Evolutionary conservation across 1,140 invertebrate species (phyloP).

Genomic region (Drosophila lacertosa): DNA sequence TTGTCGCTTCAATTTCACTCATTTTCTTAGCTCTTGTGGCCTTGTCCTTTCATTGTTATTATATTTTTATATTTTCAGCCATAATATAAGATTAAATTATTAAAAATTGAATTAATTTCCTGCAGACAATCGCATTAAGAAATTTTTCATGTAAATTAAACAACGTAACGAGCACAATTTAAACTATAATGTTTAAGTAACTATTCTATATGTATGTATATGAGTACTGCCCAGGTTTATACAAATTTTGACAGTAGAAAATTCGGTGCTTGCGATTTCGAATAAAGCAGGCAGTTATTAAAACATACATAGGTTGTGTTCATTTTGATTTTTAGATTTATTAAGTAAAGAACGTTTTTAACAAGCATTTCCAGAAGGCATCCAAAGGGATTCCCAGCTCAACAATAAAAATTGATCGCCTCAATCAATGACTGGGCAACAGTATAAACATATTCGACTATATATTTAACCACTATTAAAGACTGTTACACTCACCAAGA

Average conservation of each 20-base stretch:
- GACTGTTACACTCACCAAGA: background rate
- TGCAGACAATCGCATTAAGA: background rate
- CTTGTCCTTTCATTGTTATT: constrained; percentile 7
- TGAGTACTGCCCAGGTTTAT: too few species aligned
- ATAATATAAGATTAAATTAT: constrained; percentile 34
- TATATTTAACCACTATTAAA: background rate
- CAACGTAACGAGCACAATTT: too few species aligned
- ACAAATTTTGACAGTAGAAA: background rate
- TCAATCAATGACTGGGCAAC: constrained; percentile 18
- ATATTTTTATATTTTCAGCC: constrained; percentile 63
- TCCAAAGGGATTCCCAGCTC: constrained; percentile 12
- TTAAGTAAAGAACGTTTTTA: constrained; percentile 21
- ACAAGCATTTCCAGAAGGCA: constrained; percentile 11
- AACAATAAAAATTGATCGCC: constrained; percentile 8
- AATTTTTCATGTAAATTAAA: background rate
- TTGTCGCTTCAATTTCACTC: constrained; percentile 67
- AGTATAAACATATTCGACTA: background rate
- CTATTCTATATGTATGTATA: too few species aligned
- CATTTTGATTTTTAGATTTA: constrained; percentile 32
- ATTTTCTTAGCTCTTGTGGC: constrained; percentile 8
- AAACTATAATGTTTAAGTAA: too few species aligned
- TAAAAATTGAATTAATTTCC: constrained; percentile 2
- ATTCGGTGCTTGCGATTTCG: background rate
- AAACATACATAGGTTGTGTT: constrained; percentile 24
- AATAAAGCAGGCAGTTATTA: constrained; percentile 8